These are phyloP conservation scores for Florisuga fusca DNA, from an alignment of 2,797 vertebrate genomes.

Conservation along the genomic window DNA sequence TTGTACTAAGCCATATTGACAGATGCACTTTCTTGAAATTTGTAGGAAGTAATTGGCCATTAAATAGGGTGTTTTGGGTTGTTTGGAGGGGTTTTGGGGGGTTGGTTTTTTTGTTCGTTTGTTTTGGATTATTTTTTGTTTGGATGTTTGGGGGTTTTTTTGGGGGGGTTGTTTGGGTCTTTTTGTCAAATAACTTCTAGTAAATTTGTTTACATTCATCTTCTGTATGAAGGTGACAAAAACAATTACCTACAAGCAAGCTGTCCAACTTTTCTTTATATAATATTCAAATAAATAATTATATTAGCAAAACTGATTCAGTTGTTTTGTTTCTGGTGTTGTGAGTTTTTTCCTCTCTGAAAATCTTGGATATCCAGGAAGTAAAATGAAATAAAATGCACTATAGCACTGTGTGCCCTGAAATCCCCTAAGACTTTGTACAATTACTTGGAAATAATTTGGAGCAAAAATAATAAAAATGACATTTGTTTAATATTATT, in stretches of 20 bases:
- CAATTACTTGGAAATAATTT: not conserved
- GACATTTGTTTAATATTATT: not conserved
- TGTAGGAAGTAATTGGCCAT: not conserved
- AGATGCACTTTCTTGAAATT: not conserved
- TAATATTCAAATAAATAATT: not conserved
- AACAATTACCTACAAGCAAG: not conserved
- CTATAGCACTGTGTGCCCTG: not conserved
- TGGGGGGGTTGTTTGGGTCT: no score
- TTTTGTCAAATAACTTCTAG: not conserved
- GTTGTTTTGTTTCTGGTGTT: not conserved
- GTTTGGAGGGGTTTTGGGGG: no score
- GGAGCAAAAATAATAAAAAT: not conserved
- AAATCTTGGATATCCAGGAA: not conserved
- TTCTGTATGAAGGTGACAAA: not conserved
- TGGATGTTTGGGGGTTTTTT: no score
- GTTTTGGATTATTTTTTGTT: no score
- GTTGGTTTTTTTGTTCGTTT: not conserved
- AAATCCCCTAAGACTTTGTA: not conserved
- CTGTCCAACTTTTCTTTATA: not conserved
- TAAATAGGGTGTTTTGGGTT: not conserved
- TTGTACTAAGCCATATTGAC: not conserved
- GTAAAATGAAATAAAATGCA: not conserved
- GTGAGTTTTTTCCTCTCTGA: not conserved
- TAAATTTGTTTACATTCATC: not conserved
- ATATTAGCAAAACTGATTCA: not conserved